A percentile compares a stretch with the other conserved stretches of the same genome.
Evolutionary conservation across 2,888 invertebrate species (phyloP).

Genomic region (Rotaria sp.): DNA sequence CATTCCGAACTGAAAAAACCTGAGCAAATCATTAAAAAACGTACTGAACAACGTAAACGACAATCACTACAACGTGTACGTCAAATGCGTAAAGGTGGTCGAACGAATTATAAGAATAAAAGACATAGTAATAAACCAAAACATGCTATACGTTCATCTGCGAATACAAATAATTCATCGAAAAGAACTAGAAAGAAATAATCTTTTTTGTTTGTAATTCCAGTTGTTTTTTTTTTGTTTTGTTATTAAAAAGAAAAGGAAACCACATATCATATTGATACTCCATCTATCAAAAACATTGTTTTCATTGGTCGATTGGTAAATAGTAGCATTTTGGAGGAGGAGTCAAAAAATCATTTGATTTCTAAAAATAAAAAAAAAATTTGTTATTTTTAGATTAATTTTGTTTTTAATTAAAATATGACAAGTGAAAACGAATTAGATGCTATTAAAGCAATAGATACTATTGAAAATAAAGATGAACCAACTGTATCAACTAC

Average conservation of each 20-base stretch:
- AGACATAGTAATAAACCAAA: background rate
- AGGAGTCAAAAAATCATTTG: background rate
- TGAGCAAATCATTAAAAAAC: background rate
- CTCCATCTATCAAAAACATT: background rate
- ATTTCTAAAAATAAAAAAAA: background rate
- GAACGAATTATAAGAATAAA: background rate
- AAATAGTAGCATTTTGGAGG: background rate
- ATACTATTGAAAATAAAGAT: background rate
- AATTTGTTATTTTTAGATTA: background rate
- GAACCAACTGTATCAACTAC: background rate
- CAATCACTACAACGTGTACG: background rate
- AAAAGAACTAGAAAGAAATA: background rate
- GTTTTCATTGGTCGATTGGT: background rate
- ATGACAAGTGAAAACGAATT: background rate
- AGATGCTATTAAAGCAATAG: background rate
- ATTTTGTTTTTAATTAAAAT: background rate
- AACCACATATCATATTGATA: background rate
- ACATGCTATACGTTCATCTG: background rate
- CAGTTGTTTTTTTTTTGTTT: background rate
- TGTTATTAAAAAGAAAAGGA: background rate
- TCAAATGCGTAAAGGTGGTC: background rate
- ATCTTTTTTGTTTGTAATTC: background rate
- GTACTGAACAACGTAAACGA: background rate
- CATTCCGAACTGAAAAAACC: conserved; percentile 17
- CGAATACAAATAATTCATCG: background rate